These are phyloP conservation scores for Agonum fuliginosum DNA, from an alignment of 2,888 invertebrate genomes.

Conservation along the genomic window DNA sequence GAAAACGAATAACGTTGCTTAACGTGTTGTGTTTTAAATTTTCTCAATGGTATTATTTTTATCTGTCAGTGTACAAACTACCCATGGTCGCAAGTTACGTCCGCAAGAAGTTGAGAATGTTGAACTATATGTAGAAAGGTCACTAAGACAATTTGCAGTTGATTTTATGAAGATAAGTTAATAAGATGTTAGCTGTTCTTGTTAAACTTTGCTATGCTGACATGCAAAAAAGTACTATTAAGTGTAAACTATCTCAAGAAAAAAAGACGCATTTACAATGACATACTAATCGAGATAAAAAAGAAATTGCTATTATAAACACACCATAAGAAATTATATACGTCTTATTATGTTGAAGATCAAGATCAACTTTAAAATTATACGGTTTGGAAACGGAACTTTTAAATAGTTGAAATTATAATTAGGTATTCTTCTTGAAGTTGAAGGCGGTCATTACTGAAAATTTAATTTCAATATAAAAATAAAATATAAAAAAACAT, in stretches of 20 bases:
- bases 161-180: slow-evolving; percentile 40
- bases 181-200: slow-evolving; percentile 41
- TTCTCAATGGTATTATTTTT: neutral
- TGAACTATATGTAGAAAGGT: slow-evolving; percentile 44
- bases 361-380: too few relatives aligned
- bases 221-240: slow-evolving; percentile 31
- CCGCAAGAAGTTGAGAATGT: slow-evolving; percentile 23
- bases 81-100: slow-evolving; percentile 8
- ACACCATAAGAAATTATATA: too few relatives aligned
- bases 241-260: slow-evolving; percentile 23
- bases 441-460: too few relatives aligned
- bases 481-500: too few relatives aligned
- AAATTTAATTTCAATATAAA: too few relatives aligned
- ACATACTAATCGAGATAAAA: neutral
- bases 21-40: neutral
- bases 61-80: neutral
- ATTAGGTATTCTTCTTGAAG: too few relatives aligned
- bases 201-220: slow-evolving; percentile 21
- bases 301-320: too few relatives aligned
- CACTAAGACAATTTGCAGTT: slow-evolving; percentile 42
- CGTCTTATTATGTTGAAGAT: too few relatives aligned
- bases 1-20: neutral
- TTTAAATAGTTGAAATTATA: too few relatives aligned
- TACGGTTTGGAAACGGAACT: too few relatives aligned
- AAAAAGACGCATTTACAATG: slow-evolving; percentile 27